These are phyloP conservation scores for Holacanthella duospinosa DNA, from an alignment of 2,888 invertebrate species.

Conservation along the genomic window DNA sequence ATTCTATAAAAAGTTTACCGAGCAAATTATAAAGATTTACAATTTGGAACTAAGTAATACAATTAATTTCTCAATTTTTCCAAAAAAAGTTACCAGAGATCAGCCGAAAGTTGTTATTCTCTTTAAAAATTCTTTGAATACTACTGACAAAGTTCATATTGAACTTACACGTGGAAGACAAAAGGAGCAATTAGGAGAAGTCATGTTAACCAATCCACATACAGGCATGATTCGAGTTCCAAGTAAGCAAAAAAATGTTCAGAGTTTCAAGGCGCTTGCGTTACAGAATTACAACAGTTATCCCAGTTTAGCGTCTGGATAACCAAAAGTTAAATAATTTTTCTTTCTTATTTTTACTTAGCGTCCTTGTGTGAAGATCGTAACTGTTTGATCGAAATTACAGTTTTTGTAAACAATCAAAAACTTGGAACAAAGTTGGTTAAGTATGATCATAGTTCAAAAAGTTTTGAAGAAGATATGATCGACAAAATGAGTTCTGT, in stretches of 20 bases:
- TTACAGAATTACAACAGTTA: too few relatives aligned
- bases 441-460: slow-evolving; percentile 29
- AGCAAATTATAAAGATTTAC: slow-evolving; percentile 35
- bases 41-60: slow-evolving; percentile 31
- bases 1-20: slow-evolving; percentile 34
- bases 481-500: slow-evolving; percentile 33
- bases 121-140: slow-evolving; percentile 29
- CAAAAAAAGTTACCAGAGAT: slow-evolving; percentile 33
- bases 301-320: too few relatives aligned
- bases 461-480: slow-evolving; percentile 26
- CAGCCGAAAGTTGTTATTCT: slow-evolving; percentile 32
- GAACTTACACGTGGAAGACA: slow-evolving; percentile 27
- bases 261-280: too few relatives aligned
- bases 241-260: too few relatives aligned
- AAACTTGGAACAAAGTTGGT: slow-evolving; percentile 33
- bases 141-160: slow-evolving; percentile 22
- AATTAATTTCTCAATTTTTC: slow-evolving; percentile 35
- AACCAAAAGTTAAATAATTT: too few relatives aligned
- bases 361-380: slow-evolving; percentile 27
- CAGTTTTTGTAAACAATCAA: slow-evolving; percentile 24
- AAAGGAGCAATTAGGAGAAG: slow-evolving; percentile 12
- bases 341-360: too few relatives aligned
- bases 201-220: slow-evolving; percentile 29
- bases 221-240: slow-evolving; percentile 31
- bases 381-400: slow-evolving; percentile 30